A percentile compares a stretch with the other conserved stretches of the same genome.
Conservation (phyloP, 2,888 invertebrate species). For the Diploptera punctata region DNA sequence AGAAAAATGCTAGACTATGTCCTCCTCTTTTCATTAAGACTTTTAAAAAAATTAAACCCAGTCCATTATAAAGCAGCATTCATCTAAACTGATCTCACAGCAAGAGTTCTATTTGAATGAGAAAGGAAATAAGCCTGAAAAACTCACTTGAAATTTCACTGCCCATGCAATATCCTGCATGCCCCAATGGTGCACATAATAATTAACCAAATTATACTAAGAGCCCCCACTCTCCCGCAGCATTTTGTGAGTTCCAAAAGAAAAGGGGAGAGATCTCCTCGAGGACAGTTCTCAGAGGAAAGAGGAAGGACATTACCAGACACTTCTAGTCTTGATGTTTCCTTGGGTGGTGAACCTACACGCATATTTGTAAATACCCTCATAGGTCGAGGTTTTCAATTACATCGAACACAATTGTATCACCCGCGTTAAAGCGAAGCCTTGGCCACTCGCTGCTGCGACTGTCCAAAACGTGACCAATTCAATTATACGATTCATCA, state of each 20-base stretch:
- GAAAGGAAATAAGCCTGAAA: neutral
- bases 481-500: conserved; percentile 24
- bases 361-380: neutral
- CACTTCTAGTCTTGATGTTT: conserved; percentile 18
- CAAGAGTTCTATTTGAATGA: conserved; percentile 3
- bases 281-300: conserved; percentile 21
- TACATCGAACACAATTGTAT: conserved; percentile 1
- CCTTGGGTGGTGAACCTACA: conserved; percentile 16
- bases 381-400: neutral
- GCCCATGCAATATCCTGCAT: conserved; percentile 2
- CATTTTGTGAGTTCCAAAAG: conserved; percentile 24
- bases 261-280: conserved; percentile 18
- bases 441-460: conserved; percentile 13
- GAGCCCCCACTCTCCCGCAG: neutral
- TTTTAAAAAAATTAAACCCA: neutral
- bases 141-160: conserved; percentile 23
- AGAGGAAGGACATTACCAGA: conserved; percentile 13
- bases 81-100: neutral
- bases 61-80: neutral
- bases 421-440: conserved; percentile 12
- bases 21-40: neutral
- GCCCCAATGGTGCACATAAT: conserved; percentile 1
- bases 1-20: conserved; percentile 18
- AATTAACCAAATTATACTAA: neutral
- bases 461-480: conserved; percentile 20